Conservation (phyloP, 2,113 vertebrate genomes). For the Talpa occidentalis region DNA sequence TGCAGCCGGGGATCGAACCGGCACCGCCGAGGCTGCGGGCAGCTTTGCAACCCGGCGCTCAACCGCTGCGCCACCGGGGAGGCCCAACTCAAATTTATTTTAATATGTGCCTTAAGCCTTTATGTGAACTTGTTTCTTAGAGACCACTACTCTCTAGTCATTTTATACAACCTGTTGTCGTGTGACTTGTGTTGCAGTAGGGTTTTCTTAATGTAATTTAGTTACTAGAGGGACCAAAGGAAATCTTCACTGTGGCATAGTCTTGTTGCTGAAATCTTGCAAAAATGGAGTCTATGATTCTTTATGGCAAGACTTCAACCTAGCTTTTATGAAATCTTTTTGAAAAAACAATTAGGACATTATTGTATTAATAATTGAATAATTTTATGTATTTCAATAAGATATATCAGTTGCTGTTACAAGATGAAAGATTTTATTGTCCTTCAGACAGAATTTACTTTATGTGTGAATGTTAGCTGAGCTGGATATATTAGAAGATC, state of each 20-base stretch:
- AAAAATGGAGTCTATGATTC: neutral
- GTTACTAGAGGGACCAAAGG: neutral
- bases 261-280: neutral
- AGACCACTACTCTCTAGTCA: neutral
- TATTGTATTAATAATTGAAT: conserved; percentile 45
- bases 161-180: neutral
- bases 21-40: too few species aligned
- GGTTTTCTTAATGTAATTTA: neutral
- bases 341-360: neutral
- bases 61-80: too few species aligned
- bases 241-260: neutral
- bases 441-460: conserved; percentile 95
- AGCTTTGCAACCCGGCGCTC: too few species aligned
- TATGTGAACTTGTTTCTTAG: neutral
- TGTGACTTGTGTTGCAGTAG: neutral
- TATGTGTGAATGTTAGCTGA: conserved; percentile 98
- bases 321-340: conserved; percentile 13
- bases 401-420: conserved; percentile 98
- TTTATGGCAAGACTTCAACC: neutral
- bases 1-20: too few species aligned
- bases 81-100: conserved; percentile 17
- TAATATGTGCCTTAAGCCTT: neutral
- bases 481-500: conserved; percentile 99
- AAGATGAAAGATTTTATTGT: conserved; percentile 96
- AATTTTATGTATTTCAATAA: conserved; percentile 80